Percentiles rank a stretch among this genome's conserved stretches.
Conservation (phyloP, 2,888 invertebrate genomes). For the Callimorpha dominula region DNA sequence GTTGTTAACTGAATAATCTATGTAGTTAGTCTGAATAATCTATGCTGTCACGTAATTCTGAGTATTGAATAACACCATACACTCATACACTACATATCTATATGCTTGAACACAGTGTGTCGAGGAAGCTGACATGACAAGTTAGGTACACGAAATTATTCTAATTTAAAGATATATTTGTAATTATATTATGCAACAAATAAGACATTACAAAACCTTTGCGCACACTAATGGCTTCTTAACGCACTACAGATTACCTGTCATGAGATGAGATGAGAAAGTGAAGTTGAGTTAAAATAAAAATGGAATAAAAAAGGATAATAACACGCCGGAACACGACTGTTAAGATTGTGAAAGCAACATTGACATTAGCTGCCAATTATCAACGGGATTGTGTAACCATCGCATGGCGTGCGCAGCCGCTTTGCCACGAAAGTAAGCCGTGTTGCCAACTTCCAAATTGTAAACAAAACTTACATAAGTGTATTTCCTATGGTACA, state of each 20-base stretch:
- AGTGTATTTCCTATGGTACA: slow-evolving; percentile 70
- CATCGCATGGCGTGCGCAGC: slow-evolving; percentile 47
- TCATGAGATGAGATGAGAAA: slow-evolving; percentile 59
- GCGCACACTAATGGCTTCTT: slow-evolving; percentile 30
- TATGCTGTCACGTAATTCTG: not conserved
- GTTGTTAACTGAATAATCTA: not conserved
- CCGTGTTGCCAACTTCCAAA: slow-evolving; percentile 57
- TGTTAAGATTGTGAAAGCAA: slow-evolving; percentile 78
- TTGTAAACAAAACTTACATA: slow-evolving; percentile 81
- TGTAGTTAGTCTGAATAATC: not conserved
- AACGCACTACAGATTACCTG: slow-evolving; percentile 40
- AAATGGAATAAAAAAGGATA: slow-evolving; percentile 68
- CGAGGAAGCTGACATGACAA: not conserved
- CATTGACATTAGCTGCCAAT: slow-evolving; percentile 83
- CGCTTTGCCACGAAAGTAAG: slow-evolving; percentile 71
- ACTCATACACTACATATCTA: too few species aligned
- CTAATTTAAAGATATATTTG: not conserved
- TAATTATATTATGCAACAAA: not conserved
- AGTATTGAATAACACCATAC: too few species aligned
- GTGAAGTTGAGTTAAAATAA: slow-evolving; percentile 62
- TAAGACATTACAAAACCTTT: slow-evolving; percentile 1
- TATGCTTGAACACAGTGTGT: not conserved
- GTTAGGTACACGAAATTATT: not conserved
- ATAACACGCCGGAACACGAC: slow-evolving; percentile 68
- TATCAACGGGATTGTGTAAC: slow-evolving; percentile 74